Evolutionary conservation across 2,888 invertebrate genomes (phyloP), one percentile per base, ranked within the genome.

Genomic region (Drepanosiphum platanoidis): DNA sequence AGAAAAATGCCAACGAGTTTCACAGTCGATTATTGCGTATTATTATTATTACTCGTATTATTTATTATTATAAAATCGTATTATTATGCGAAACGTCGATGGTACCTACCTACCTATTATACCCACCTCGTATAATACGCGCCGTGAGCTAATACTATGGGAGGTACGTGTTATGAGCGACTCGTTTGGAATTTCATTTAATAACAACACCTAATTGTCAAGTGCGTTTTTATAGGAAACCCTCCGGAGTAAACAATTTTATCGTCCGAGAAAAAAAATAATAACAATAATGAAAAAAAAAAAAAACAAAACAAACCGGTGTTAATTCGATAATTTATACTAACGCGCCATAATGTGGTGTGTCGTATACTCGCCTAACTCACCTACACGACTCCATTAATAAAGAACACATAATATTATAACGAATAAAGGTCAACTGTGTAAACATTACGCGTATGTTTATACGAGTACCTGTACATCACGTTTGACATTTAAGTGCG

Each of bases 361-460:
- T 22, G n/a, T n/a, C n/a, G n/a, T n/a, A n/a, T n/a, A n/a, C n/a
- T n/a, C n/a, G n/a, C n/a, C n/a, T n/a, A n/a, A n/a, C n/a, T n/a
- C n/a, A n/a, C n/a, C n/a, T n/a, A 52, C 39, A 15, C n/a, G 39
- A 36, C 71, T 71, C 39, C 71, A 15, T 27, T 39, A n/a, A n/a
- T n/a, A 39, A 39, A 71, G 71, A 71, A 71, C 39, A 27, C 39
- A 39, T 5, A 52, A 27, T n/a, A 27, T 15, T 27, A 71, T 71
- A 71, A 71, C 71, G 15, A 39, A n/a, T 71, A 71, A 71, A 71
- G 71, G 71, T 71, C 71, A 71, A 71, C 71, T 39, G 27, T 39
- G 34, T 32, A 68, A 32, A 68, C 68, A 70, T 36, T 22, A 32
- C 22, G 22, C 15, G 27, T 15, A 71, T 39, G n/a, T 36, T 13